Conservation (phyloP, 2,797 vertebrate genomes). For the Dallia pectoralis region DNA sequence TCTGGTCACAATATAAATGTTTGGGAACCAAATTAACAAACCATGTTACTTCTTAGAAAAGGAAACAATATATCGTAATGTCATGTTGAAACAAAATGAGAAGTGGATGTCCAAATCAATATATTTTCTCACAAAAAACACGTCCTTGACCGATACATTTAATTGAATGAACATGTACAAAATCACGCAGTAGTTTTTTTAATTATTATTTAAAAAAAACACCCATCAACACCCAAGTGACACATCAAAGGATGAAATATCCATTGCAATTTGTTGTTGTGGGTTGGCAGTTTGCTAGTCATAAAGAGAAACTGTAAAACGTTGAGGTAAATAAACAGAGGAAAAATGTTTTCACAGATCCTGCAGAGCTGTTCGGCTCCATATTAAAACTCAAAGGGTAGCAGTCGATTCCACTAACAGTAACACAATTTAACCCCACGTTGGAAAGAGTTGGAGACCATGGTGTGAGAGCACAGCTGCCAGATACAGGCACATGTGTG, state of each 20-base stretch:
- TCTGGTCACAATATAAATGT: slow-evolving; percentile 57
- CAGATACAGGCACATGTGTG: slow-evolving; percentile 49
- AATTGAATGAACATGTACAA: neutral
- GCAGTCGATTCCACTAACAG: slow-evolving; percentile 52
- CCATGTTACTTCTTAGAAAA: slow-evolving; percentile 36
- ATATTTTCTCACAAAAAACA: neutral
- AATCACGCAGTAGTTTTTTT: neutral
- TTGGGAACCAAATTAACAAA: slow-evolving; percentile 46
- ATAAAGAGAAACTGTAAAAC: slow-evolving; percentile 42
- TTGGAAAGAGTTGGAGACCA: slow-evolving; percentile 49
- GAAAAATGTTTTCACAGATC: slow-evolving; percentile 49
- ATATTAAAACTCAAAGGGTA: slow-evolving; percentile 49
- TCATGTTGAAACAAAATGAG: slow-evolving; percentile 3
- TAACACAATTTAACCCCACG: slow-evolving; percentile 61
- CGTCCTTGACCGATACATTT: neutral
- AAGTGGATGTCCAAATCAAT: neutral
- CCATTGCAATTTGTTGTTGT: slow-evolving; percentile 21
- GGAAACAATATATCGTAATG: slow-evolving; percentile 24
- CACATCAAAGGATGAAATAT: slow-evolving; percentile 14
- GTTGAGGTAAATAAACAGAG: slow-evolving; percentile 50
- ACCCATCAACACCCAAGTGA: neutral
- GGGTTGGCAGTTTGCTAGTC: slow-evolving; percentile 33
- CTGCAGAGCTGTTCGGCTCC: slow-evolving; percentile 49
- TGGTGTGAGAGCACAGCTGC: slow-evolving; percentile 55
- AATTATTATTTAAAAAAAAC: slow-evolving; percentile 1